Evolutionary conservation across 2,797 vertebrate species (phyloP).

Genomic region (Crenichthys baileyi): DNA sequence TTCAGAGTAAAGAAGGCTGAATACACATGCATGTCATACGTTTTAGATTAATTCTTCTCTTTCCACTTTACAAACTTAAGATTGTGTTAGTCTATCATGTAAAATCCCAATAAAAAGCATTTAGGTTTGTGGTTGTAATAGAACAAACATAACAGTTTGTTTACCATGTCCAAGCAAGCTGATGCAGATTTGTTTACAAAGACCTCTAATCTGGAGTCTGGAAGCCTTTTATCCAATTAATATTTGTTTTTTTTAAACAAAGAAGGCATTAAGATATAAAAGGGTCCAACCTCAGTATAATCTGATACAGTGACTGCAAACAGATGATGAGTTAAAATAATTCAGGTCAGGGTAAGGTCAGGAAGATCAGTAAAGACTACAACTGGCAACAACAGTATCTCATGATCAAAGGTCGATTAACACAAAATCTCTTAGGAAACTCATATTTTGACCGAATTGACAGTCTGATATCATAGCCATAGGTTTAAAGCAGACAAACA

Average conservation of each 20-base stretch:
- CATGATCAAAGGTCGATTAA: no score
- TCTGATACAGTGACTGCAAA: slow-evolving; percentile 51
- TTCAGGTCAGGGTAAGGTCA: slow-evolving; percentile 15
- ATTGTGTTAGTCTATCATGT: background rate
- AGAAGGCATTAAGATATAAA: slow-evolving; percentile 27
- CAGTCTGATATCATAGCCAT: background rate
- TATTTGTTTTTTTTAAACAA: slow-evolving; percentile 49
- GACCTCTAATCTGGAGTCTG: background rate
- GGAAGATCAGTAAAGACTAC: background rate
- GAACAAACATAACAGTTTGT: background rate
- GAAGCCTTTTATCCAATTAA: slow-evolving; percentile 24
- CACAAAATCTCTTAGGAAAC: no score
- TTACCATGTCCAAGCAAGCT: slow-evolving; percentile 21
- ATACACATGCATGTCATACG: no score
- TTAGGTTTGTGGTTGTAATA: no score
- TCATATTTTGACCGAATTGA: background rate
- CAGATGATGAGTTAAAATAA: slow-evolving; percentile 67
- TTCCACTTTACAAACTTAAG: background rate
- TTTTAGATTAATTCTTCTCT: background rate
- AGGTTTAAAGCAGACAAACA: no score
- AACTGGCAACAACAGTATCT: no score
- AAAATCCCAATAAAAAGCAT: background rate
- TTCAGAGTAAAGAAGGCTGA: background rate
- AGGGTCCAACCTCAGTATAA: slow-evolving; percentile 48
- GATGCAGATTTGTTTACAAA: slow-evolving; percentile 13